Conservation (phyloP, 1,140 invertebrate genomes). For the Bombus polaris region DNA sequence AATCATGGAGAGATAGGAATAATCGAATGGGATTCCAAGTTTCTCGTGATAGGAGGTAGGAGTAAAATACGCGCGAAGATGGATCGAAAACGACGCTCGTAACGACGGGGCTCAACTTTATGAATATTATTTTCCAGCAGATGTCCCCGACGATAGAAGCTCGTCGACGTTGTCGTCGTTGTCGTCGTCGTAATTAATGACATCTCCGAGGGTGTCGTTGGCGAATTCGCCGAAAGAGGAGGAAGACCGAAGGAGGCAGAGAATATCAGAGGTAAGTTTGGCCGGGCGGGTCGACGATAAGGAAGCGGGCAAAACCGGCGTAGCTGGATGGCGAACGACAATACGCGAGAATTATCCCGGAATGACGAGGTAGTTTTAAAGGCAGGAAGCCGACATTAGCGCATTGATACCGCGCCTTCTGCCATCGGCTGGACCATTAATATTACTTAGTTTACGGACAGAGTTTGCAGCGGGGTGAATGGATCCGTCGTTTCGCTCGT, state of each 20-base stretch:
- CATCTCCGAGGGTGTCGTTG: conserved; percentile 46
- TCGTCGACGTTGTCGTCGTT: conserved; percentile 69
- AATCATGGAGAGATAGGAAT: not conserved
- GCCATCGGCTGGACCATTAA: conserved; percentile 77
- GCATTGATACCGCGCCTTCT: conserved; percentile 80
- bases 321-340: conserved; percentile 73
- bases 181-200: conserved; percentile 81
- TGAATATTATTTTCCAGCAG: conserved; percentile 83
- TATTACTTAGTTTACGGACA: conserved; percentile 80
- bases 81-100: conserved; percentile 56
- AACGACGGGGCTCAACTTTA: conserved; percentile 76
- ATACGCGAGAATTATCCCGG: conserved; percentile 81
- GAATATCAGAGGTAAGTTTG: conserved; percentile 51
- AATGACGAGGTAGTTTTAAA: conserved; percentile 83
- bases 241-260: conserved; percentile 31
- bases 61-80: conserved; percentile 14
- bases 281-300: conserved; percentile 56
- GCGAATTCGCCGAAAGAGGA: conserved; percentile 42
- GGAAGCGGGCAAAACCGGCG: conserved; percentile 41
- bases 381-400: conserved; percentile 81
- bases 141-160: conserved; percentile 82
- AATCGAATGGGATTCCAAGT: not conserved
- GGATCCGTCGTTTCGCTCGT: conserved; percentile 25
- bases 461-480: conserved; percentile 37
- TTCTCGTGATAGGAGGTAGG: not conserved